Evolutionary conservation across 2,113 vertebrate genomes (phyloP), one percentile per base, ranked within the genome.

Genomic region (Oxygymnocypris stewartii): DNA sequence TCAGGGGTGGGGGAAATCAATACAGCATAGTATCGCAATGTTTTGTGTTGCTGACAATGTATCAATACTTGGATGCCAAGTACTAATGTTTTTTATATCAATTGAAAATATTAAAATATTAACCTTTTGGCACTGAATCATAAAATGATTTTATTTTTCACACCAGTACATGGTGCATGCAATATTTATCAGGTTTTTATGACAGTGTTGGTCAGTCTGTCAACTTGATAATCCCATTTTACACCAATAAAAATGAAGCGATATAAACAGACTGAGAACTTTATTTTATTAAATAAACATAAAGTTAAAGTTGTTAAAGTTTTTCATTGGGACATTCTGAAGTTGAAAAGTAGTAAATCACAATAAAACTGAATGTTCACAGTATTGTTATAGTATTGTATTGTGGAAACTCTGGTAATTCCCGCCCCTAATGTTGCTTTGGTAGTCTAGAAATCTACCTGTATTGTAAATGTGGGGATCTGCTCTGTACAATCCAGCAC

Each of bases 401-500:
- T 59, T 0, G 20, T n/a, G 20, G 20, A 23, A 23, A 8, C 57
- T 61, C 57, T 61, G 20, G 57, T n/a, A 23, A 61, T 61, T 61
- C 57, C 0, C 57, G n/a, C 7, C 23, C 2, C 2, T n/a, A 23
- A 61, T 61, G 23, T n/a, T 23, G 13, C 25, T 31, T 28, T 31
- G 75, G n/a, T 57, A 54, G 14, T 9, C 18, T 78, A 54, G 49
- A 35, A 79, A 14, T 40, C 35, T 23, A 59, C 31, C 49, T 54
- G 18, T 37, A 18, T 61, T 61, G 54, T 37, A 69, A 82, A 69
- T 51, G 6, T 59, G 31, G 10, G 25, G 77, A 25, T 83, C 73
- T 75, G 65, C 20, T n/a, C 8, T 47, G 42, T 67, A 69, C 18
- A 73, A 59, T 85, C 67, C 23, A 79, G 85, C 57, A 59, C 75